These are phyloP conservation scores for Junco hyemalis DNA, from an alignment of 2,113 vertebrate species.

Conservation along the genomic window DNA sequence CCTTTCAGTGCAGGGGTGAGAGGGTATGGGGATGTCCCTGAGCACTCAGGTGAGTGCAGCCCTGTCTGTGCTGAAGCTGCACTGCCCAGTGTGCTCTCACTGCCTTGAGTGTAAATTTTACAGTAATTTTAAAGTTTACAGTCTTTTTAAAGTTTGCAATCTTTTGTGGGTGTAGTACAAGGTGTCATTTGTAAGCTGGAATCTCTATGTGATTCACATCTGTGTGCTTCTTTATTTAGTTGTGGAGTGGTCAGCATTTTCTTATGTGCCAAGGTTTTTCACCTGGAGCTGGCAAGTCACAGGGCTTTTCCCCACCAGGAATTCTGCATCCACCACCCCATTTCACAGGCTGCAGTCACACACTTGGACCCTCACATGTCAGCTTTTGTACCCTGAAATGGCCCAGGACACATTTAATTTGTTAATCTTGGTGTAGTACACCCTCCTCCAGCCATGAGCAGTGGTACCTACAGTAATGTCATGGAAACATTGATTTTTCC, in stretches of 20 bases:
- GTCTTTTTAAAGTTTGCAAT: background rate
- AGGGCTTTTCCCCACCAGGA: background rate
- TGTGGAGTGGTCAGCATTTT: background rate
- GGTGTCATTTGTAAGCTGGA: background rate
- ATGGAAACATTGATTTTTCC: background rate
- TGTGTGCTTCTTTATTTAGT: background rate
- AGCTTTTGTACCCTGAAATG: background rate
- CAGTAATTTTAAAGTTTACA: background rate
- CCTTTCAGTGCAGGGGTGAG: background rate
- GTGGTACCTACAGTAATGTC: background rate
- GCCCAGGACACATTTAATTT: background rate
- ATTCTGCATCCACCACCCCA: background rate
- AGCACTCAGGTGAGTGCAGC: background rate
- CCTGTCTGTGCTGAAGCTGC: rapidly evolving
- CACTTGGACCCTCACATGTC: rapidly evolving
- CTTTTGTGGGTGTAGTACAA: background rate
- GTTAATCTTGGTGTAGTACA: background rate
- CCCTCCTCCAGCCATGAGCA: background rate
- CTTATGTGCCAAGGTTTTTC: background rate
- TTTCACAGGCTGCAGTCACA: background rate
- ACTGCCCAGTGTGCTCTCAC: rapidly evolving
- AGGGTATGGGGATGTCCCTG: background rate
- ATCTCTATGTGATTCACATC: background rate
- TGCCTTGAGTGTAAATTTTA: background rate
- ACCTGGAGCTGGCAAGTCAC: background rate